A percentile compares a stretch with the other conserved stretches of the same genome.
Evolutionary conservation across 35 echinoderm and acorn worm species (phyloP).

Genomic region (Ophioderma brevispina): DNA sequence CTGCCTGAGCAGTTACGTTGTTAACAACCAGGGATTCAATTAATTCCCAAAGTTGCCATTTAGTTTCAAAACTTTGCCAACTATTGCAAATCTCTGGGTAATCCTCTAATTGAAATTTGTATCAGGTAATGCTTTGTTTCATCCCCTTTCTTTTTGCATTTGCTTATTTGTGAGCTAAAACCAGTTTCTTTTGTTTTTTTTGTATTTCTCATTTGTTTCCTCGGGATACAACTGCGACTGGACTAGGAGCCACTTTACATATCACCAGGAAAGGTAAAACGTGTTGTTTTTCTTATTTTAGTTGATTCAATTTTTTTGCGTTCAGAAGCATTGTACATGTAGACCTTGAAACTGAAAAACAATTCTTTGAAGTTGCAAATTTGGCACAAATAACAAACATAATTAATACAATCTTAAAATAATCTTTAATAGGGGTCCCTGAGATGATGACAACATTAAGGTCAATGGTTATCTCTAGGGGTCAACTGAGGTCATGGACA

Average conservation of each 20-base stretch:
- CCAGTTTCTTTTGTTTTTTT: not conserved
- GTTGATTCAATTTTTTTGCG: not conserved
- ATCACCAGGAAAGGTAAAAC: slow-evolving; percentile 25
- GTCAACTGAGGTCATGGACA: too few species aligned
- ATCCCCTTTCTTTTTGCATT: not conserved
- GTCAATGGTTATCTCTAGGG: too few species aligned
- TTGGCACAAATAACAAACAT: not conserved
- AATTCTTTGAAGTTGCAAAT: not conserved
- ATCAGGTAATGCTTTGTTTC: not conserved
- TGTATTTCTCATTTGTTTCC: not conserved
- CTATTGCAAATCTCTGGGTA: not conserved
- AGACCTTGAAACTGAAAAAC: not conserved
- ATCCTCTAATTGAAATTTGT: not conserved
- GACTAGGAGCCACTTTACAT: slow-evolving; percentile 23
- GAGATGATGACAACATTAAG: too few species aligned
- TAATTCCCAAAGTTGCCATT: too few species aligned
- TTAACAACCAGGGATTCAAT: too few species aligned
- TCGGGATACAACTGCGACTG: slow-evolving; percentile 51
- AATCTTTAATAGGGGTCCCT: too few species aligned
- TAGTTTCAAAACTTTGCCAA: not conserved
- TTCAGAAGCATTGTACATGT: not conserved
- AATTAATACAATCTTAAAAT: too few species aligned
- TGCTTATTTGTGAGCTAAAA: not conserved
- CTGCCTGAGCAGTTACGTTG: too few species aligned
- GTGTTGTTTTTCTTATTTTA: too few species aligned